phyloP scores from a whole-genome alignment of 2,888 invertebrate genomes.

The Cetonia aurata region DNA sequence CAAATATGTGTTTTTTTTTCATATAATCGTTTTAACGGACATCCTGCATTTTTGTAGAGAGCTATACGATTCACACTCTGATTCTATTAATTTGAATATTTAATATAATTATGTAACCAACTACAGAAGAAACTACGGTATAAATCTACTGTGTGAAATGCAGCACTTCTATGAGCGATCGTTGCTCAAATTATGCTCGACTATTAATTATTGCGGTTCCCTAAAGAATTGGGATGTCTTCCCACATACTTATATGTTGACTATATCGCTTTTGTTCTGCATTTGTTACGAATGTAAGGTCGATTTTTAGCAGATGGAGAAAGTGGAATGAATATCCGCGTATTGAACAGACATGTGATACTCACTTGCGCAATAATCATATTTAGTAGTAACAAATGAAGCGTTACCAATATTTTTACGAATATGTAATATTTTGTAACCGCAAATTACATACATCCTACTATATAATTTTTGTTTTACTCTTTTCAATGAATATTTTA shows the following conservation, averaged over 20 bases:
- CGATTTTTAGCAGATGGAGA: slow-evolving; percentile 20
- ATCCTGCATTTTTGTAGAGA: too few relatives aligned
- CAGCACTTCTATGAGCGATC: slow-evolving; percentile 12
- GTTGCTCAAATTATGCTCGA: background rate
- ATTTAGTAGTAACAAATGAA: too few relatives aligned
- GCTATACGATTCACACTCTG: background rate
- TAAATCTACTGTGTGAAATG: slow-evolving; percentile 16
- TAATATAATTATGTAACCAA: slow-evolving; percentile 5
- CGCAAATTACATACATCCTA: too few relatives aligned
- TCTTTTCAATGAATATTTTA: too few relatives aligned
- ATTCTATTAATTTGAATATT: slow-evolving; percentile 10
- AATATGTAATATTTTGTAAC: too few relatives aligned
- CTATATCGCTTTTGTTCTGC: slow-evolving; percentile 20
- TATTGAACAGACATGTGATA: too few relatives aligned
- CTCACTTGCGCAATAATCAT: too few relatives aligned
- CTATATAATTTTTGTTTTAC: too few relatives aligned
- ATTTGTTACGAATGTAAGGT: background rate
- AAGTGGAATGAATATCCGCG: slow-evolving; percentile 11
- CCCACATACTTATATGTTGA: slow-evolving; percentile 13
- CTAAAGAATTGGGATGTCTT: slow-evolving; percentile 30
- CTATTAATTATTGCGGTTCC: slow-evolving; percentile 6
- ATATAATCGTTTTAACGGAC: too few relatives aligned
- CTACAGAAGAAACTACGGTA: slow-evolving; percentile 9
- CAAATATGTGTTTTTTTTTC: too few relatives aligned
- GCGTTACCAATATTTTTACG: too few relatives aligned